These are phyloP conservation scores for Onychostruthus taczanowskii DNA, from an alignment of 2,113 vertebrate species.

Conservation along the genomic window DNA sequence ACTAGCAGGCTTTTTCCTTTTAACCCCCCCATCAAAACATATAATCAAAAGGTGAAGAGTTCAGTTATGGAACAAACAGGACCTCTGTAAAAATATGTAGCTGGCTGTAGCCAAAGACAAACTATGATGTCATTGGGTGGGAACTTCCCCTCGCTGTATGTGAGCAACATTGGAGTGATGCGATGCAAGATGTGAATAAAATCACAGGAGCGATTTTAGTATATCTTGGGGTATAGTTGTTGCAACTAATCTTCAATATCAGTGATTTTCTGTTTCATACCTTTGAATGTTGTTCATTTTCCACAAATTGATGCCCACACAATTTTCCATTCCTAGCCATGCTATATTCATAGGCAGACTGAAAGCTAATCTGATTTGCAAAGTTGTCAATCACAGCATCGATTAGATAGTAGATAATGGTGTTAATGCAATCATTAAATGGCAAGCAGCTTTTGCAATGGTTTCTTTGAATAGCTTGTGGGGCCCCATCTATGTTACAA, in stretches of 20 bases:
- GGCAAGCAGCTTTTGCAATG: not conserved
- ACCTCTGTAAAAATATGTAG: constrained; percentile 47
- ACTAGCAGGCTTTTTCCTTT: constrained; percentile 4
- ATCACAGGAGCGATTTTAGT: not conserved
- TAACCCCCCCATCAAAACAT: not conserved
- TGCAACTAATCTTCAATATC: not conserved
- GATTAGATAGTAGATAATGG: constrained; percentile 47
- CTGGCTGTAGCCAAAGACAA: constrained; percentile 50
- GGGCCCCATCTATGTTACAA: not conserved
- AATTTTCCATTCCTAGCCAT: not conserved
- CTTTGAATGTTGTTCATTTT: not conserved
- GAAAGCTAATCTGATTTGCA: constrained; percentile 63
- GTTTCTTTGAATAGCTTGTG: not conserved
- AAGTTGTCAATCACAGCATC: constrained; percentile 57
- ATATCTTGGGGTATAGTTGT: not conserved
- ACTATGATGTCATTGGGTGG: constrained; percentile 67
- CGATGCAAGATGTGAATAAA: not conserved
- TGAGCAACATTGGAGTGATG: not conserved
- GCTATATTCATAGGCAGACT: not conserved
- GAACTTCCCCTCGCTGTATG: constrained; percentile 56
- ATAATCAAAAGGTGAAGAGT: constrained; percentile 62
- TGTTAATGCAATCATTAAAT: constrained; percentile 40
- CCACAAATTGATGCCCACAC: not conserved
- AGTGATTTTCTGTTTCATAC: not conserved
- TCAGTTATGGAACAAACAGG: constrained; percentile 58